These are phyloP conservation scores for Petrocephalus zakoni DNA, from an alignment of 2,113 vertebrate genomes.

Conservation along the genomic window DNA sequence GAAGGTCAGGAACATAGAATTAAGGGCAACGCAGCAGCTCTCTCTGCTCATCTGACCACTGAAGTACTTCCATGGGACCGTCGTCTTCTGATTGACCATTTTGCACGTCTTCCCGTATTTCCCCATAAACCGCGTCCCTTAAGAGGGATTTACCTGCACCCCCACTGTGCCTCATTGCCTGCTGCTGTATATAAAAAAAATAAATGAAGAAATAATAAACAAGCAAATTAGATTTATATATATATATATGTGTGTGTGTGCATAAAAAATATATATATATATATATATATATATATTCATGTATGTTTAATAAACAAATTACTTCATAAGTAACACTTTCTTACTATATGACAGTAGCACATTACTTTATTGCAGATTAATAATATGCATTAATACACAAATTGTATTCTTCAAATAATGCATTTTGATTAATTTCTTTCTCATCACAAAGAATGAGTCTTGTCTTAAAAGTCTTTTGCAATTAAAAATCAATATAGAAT, in stretches of 20 bases:
- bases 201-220: neutral
- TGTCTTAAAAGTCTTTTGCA: neutral
- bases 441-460: neutral
- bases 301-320: neutral
- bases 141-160: neutral
- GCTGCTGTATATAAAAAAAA: neutral
- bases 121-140: neutral
- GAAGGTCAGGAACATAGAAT: neutral
- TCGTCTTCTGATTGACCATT: neutral
- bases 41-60: neutral
- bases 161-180: neutral
- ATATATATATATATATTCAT: neutral
- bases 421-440: conserved; percentile 1
- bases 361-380: neutral
- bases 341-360: neutral
- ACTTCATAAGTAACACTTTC: neutral
- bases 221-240: neutral
- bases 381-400: neutral
- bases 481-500: conserved; percentile 13
- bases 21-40: neutral
- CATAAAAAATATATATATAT: too few species aligned
- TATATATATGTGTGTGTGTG: neutral
- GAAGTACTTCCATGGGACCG: too few species aligned
- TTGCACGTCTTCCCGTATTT: neutral
- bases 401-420: neutral